Conservation (phyloP, 2,797 vertebrate genomes). For the Danio kyathit region DNA sequence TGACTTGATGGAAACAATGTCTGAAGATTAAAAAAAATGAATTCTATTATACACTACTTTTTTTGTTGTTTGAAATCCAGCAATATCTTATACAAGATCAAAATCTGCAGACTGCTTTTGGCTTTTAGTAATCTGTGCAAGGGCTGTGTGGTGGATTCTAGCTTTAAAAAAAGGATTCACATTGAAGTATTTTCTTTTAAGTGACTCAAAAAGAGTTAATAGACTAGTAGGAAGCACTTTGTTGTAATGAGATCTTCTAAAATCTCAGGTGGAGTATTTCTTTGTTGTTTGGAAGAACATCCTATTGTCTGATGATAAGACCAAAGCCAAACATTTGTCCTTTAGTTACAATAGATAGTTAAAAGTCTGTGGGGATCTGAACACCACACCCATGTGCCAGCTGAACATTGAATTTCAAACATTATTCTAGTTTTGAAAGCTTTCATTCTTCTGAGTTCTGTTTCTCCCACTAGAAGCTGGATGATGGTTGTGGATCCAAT, state of each 20-base stretch:
- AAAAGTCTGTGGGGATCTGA: not conserved
- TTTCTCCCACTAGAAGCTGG: not conserved
- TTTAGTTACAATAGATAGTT: not conserved
- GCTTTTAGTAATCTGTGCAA: not conserved
- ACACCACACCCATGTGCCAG: not conserved
- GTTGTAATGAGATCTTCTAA: not conserved
- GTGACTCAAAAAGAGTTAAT: not conserved
- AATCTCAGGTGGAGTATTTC: not conserved
- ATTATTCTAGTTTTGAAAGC: not conserved
- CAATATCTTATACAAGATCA: not conserved
- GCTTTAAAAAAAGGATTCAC: not conserved
- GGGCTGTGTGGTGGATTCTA: not conserved
- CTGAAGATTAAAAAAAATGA: too few relatives aligned
- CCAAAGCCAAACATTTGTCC: not conserved
- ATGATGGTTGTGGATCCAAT: not conserved
- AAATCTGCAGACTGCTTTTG: not conserved
- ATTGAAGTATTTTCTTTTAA: not conserved
- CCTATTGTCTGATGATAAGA: not conserved
- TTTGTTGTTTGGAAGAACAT: not conserved
- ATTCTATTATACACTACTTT: not conserved
- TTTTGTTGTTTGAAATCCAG: not conserved
- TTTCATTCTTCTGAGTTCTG: not conserved
- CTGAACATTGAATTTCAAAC: not conserved
- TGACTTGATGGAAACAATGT: too few relatives aligned
- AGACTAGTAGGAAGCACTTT: not conserved